phyloP scores from a whole-genome alignment of 2,797 vertebrate species.

The Champsocephalus gunnari region DNA sequence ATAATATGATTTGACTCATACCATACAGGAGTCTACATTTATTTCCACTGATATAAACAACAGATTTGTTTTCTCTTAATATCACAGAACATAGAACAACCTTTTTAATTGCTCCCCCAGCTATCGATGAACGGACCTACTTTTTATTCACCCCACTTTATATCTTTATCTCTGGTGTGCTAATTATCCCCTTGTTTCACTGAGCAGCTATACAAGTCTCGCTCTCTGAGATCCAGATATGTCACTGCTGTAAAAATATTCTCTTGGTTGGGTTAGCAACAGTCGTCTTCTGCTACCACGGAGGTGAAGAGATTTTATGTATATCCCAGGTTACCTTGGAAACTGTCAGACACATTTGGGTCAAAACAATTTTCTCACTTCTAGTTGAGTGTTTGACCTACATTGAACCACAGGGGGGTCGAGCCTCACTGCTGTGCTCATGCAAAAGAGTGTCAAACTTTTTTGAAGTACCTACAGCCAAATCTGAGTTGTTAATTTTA shows the following conservation, averaged over 20 bases:
- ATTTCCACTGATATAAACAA: not conserved
- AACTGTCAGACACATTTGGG: slow-evolving; percentile 61
- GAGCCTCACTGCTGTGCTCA: not conserved
- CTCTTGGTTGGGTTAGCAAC: slow-evolving; percentile 45
- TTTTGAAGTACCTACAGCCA: not conserved
- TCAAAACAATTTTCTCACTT: slow-evolving; percentile 39
- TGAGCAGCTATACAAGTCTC: slow-evolving; percentile 52
- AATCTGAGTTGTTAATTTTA: not conserved
- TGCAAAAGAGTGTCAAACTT: not conserved
- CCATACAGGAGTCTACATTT: not conserved
- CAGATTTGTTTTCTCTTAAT: not conserved
- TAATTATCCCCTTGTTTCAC: slow-evolving; percentile 34
- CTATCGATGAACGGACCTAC: slow-evolving; percentile 24
- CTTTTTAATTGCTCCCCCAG: slow-evolving; percentile 2
- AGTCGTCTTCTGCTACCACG: slow-evolving; percentile 31
- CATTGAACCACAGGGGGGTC: slow-evolving; percentile 17
- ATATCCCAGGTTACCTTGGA: slow-evolving; percentile 66
- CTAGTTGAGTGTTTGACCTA: slow-evolving; percentile 46
- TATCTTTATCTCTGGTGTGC: slow-evolving; percentile 32
- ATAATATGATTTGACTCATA: not conserved
- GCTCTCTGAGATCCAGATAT: slow-evolving; percentile 49
- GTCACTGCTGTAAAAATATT: slow-evolving; percentile 48
- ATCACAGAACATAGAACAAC: not conserved
- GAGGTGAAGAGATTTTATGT: slow-evolving; percentile 24
- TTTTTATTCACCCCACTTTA: slow-evolving; percentile 46